phyloP scores from a whole-genome alignment of 2,797 vertebrate genomes.

The Clarias pachynema region DNA sequence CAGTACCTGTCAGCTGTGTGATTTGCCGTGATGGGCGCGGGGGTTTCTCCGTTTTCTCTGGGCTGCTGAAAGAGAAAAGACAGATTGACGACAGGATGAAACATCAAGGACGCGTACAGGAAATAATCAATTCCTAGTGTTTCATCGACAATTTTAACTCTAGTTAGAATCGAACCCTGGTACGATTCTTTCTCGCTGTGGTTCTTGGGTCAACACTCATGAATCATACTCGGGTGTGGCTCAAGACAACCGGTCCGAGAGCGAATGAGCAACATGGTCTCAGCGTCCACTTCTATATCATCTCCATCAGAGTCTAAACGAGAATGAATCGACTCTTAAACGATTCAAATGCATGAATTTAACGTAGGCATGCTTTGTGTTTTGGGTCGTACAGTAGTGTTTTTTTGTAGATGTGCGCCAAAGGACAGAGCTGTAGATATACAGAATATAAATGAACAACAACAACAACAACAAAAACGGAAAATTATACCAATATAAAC shows the following conservation, averaged over 20 bases:
- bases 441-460: background rate
- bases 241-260: background rate
- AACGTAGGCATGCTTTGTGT: background rate
- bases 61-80: conserved; percentile 14
- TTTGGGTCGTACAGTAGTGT: background rate
- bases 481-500: background rate
- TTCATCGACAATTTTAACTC: background rate
- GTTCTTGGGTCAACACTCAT: background rate
- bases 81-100: background rate
- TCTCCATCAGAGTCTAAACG: too few species aligned
- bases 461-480: background rate
- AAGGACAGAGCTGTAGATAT: background rate
- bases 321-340: background rate
- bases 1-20: conserved; percentile 61
- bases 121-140: background rate
- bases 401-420: background rate
- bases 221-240: background rate
- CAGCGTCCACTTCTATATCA: background rate
- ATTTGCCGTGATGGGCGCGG: conserved; percentile 36
- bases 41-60: conserved; percentile 59
- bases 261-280: too few species aligned
- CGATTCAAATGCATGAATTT: background rate
- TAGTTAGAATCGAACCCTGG: background rate
- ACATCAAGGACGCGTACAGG: background rate
- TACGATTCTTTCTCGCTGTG: background rate